Evolutionary conservation across 2,797 vertebrate species (phyloP).

Genomic region (Acomys russatus): DNA sequence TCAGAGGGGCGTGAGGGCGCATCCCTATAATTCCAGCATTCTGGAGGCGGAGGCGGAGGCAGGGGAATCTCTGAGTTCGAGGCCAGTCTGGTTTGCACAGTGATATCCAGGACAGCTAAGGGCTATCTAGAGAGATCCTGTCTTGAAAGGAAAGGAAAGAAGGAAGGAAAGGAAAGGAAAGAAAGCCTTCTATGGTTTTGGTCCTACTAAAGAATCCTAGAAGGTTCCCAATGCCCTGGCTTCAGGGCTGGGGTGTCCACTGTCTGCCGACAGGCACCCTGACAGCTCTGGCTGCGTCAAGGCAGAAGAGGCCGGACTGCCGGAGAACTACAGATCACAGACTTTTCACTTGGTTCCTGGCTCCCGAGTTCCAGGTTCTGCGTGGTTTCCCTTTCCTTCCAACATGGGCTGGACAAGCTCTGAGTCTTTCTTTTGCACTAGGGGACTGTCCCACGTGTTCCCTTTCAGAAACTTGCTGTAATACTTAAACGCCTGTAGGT

Average conservation of each 20-base stretch:
- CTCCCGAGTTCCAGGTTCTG: background rate
- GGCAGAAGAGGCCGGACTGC: background rate
- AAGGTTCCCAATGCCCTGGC: background rate
- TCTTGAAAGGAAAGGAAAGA: background rate
- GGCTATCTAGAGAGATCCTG: background rate
- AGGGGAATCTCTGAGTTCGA: background rate
- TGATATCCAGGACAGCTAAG: background rate
- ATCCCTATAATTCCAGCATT: background rate
- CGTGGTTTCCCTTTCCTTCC: background rate
- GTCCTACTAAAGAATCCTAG: background rate
- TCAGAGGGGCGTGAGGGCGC: background rate
- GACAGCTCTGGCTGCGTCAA: background rate
- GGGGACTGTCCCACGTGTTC: background rate
- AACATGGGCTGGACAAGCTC: background rate
- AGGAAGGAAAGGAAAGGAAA: too few species aligned
- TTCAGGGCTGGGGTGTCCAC: background rate
- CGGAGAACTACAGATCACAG: too few species aligned
- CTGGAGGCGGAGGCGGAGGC: background rate
- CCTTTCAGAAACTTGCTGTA: background rate
- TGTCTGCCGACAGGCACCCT: background rate
- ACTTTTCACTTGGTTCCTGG: background rate
- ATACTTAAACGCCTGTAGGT: background rate
- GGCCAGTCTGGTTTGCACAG: background rate
- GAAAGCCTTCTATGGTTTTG: too few species aligned
- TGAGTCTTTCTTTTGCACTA: too few species aligned